These are phyloP conservation scores for Panurus biarmicus DNA, from an alignment of 2,113 vertebrate genomes.

Conservation along the genomic window DNA sequence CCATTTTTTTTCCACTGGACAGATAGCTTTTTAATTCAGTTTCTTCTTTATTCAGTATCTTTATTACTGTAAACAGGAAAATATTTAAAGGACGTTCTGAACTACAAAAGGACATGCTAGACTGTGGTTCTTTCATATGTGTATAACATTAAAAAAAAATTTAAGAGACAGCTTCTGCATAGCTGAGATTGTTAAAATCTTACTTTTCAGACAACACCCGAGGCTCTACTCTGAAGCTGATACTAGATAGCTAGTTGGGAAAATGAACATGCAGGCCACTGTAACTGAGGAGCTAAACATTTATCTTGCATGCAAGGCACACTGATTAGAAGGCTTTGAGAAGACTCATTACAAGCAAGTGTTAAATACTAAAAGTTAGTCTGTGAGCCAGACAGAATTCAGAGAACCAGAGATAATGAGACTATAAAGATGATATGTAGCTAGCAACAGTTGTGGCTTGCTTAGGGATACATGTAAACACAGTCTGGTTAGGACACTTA, in stretches of 20 bases:
- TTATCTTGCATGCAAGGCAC: background rate
- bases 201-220: background rate
- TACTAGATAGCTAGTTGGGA: background rate
- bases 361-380: conserved; percentile 2
- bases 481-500: background rate
- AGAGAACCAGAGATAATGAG: background rate
- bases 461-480: conserved; percentile 40
- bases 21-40: background rate
- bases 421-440: conserved; percentile 12
- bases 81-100: background rate
- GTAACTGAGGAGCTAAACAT: background rate
- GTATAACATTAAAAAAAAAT: background rate
- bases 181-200: background rate
- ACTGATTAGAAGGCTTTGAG: background rate
- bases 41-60: background rate
- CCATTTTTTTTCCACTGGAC: background rate
- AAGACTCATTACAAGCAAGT: background rate
- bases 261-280: background rate
- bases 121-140: background rate
- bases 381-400: background rate
- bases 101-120: background rate
- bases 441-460: conserved; percentile 20
- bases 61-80: background rate
- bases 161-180: background rate
- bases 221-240: background rate